Base-by-base conservation (phyloP, 2,888 invertebrate genomes). In the Idaea dimidiata region DNA sequence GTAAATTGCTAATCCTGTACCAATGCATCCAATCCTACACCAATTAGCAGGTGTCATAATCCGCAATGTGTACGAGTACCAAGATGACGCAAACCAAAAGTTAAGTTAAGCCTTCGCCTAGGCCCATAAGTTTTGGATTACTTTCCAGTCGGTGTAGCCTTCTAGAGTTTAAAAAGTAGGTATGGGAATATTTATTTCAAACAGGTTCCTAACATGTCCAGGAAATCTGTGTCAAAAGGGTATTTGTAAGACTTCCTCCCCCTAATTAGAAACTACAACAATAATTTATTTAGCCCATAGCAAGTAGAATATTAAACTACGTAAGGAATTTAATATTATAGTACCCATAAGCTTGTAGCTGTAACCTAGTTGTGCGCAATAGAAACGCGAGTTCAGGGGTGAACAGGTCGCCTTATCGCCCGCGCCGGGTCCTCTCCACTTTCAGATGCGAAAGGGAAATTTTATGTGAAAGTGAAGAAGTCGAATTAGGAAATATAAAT, bases 381-480 rank as follows among this genome's bases (percentile, higher is more conserved):
- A 81, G 81, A 83, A 83, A 83, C 71, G 77, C 71, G 71, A 69
- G 83, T 79, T 80, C 77, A 80, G 71, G 75, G 79, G 80, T 78
- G 78, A 81, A 71, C 43, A 43, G 43, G 43, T 43, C 43, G 43
- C 43, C 43, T 43, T 43, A 43, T 43, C 43, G 43, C 14, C 43
- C 43, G 14, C 43, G 24, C 5, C 24, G 14, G 43, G 3, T 43
- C 43, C 43, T 43, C 43, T 43, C 43, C 43, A 43, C 43, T 43
- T 43, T 43, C 43, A 43, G 43, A 43, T 8, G 54, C 61, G 62
- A 72, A 68, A 68, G 71, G 68, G 64, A 71, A 65, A 69, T 62
- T n/a, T 66, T 17, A 43, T 16, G 59, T 53, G 62, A 63, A 62
- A 43, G 43, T 43, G 2, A 43, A 43, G 43, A 14, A 43, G 8